phyloP scores from a whole-genome alignment of 2,113 vertebrate species.

The Andinoacara biseriatus region DNA sequence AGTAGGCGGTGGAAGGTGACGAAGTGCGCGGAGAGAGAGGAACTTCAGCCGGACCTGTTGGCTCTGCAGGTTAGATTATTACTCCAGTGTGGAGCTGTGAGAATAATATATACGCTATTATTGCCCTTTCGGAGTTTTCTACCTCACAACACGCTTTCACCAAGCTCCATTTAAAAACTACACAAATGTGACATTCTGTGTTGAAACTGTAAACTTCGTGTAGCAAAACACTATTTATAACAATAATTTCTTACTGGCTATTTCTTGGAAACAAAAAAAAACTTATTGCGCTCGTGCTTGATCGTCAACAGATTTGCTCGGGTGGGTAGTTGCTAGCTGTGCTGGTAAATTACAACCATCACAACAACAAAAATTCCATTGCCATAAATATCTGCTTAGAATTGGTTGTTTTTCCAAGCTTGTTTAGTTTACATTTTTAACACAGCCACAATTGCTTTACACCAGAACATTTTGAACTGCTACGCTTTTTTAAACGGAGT shows the following conservation, averaged over 20 bases:
- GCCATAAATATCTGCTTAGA: fast-evolving
- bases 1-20: not conserved
- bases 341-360: not conserved
- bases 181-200: fast-evolving
- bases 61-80: not conserved
- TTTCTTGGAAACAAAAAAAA: no score
- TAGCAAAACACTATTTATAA: not conserved
- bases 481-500: not conserved
- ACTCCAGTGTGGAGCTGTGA: not conserved
- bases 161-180: not conserved
- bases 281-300: not conserved
- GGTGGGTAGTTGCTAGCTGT: not conserved
- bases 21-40: not conserved
- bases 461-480: fast-evolving
- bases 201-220: fast-evolving
- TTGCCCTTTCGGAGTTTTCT: not conserved
- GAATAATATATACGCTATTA: not conserved
- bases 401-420: not conserved
- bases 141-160: not conserved
- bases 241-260: not conserved
- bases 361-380: not conserved
- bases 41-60: not conserved
- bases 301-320: not conserved
- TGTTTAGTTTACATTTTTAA: fast-evolving
- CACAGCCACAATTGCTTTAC: fast-evolving